phyloP scores from a whole-genome alignment of 1,140 invertebrate species.

The Drosophila ogumai region DNA sequence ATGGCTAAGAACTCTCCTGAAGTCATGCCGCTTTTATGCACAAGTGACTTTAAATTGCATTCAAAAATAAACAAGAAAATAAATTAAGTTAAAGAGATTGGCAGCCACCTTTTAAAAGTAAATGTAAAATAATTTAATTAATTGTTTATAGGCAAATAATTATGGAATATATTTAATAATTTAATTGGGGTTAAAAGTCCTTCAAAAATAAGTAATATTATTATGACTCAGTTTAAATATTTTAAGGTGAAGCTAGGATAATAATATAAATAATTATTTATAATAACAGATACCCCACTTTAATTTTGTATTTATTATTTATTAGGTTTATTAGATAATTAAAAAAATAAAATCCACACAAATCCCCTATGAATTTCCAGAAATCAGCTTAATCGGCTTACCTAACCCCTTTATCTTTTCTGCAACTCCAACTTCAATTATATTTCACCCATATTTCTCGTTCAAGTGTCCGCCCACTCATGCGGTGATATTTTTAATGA shows the following conservation, averaged over 20 bases:
- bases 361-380: background rate
- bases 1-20: constrained; percentile 1
- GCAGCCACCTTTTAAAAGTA: background rate
- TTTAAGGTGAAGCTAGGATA: too few species aligned
- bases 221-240: background rate
- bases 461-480: constrained; percentile 14
- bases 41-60: constrained; percentile 5
- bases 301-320: background rate
- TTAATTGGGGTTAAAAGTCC: too few species aligned
- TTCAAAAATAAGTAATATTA: background rate
- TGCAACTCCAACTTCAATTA: background rate
- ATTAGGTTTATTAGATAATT: background rate
- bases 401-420: constrained; percentile 2
- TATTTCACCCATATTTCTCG: constrained; percentile 4
- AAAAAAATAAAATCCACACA: background rate
- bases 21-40: background rate
- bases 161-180: background rate
- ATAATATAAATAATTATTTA: too few species aligned
- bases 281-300: background rate
- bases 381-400: constrained; percentile 22
- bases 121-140: background rate
- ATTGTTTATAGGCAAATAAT: background rate
- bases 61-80: background rate
- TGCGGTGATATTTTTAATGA: constrained; percentile 5
- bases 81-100: background rate